phyloP scores from a whole-genome alignment of 35 echinoderm and acorn worm species.

The Ptychodera flava region DNA sequence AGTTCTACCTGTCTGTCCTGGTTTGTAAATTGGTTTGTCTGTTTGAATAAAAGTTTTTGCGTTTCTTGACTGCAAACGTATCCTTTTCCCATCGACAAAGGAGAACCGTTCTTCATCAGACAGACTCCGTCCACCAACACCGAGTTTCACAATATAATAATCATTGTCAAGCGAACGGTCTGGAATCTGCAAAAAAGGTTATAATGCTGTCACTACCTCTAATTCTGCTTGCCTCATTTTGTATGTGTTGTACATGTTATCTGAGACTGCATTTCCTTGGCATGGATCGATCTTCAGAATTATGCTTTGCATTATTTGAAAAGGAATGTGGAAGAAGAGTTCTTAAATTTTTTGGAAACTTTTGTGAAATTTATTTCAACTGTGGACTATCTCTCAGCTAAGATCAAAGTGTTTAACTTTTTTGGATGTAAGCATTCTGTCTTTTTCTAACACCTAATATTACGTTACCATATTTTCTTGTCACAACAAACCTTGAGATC shows the following conservation, averaged over 20 bases:
- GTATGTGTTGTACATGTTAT: neutral
- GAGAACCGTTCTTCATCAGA: slow-evolving; percentile 14
- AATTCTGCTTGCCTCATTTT: neutral
- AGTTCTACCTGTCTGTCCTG: slow-evolving; percentile 83
- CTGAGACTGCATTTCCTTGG: neutral
- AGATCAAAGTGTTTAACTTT: neutral
- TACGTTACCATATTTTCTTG: neutral
- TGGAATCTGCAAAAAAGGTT: neutral
- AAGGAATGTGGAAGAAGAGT: neutral
- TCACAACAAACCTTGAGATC: slow-evolving; percentile 52
- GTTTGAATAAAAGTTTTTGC: slow-evolving; percentile 78
- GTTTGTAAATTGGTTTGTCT: slow-evolving; percentile 94
- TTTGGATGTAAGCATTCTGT: neutral
- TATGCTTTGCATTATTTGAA: neutral
- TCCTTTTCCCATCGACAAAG: slow-evolving; percentile 26
- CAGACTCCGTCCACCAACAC: slow-evolving; percentile 1
- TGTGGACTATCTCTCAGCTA: neutral
- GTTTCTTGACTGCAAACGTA: slow-evolving; percentile 37
- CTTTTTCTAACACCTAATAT: neutral
- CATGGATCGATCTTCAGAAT: too few relatives aligned
- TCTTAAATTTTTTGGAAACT: neutral
- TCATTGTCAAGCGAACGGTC: slow-evolving; percentile 5
- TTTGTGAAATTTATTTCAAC: neutral
- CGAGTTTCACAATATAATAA: neutral
- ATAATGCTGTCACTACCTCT: too few relatives aligned